A percentile compares a stretch with the other conserved stretches of the same genome.
These are phyloP conservation scores for Cladopsammia gracilis DNA, from an alignment of 64 coral and sea anemone genomes.

Conservation along the genomic window DNA sequence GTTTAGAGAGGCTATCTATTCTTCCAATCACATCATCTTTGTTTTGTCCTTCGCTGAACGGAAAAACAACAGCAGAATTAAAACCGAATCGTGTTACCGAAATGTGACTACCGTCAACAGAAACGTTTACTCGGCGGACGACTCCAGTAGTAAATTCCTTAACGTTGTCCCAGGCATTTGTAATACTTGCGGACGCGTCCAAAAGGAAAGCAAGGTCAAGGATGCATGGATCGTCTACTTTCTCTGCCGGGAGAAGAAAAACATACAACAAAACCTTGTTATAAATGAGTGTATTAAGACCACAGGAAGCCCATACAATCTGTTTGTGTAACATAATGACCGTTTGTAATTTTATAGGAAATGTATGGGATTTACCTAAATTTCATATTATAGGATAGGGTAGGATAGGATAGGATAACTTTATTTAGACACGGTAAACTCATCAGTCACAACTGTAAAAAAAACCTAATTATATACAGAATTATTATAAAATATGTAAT, in stretches of 20 bases:
- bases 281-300: too few species aligned
- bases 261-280: too few species aligned
- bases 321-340: too few species aligned
- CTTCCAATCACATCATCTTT: background rate
- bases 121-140: background rate
- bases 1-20: background rate
- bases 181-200: constrained; percentile 25
- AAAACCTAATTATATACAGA: too few species aligned
- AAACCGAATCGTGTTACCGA: background rate
- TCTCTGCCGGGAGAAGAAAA: background rate
- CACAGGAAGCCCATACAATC: too few species aligned
- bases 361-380: too few species aligned
- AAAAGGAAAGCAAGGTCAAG: constrained; percentile 21
- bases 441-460: too few species aligned
- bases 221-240: constrained; percentile 10
- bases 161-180: background rate
- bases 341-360: too few species aligned
- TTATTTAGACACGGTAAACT: too few species aligned
- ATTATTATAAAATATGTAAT: too few species aligned
- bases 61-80: background rate
- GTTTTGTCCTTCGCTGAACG: constrained; percentile 8
- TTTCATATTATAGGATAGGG: too few species aligned
- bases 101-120: constrained; percentile 2
- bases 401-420: too few species aligned
- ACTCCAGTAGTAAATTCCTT: background rate